A percentile compares a stretch with the other conserved stretches of the same genome.
Conservation (phyloP, 2,113 vertebrate genomes). For the Melierax canorus region DNA sequence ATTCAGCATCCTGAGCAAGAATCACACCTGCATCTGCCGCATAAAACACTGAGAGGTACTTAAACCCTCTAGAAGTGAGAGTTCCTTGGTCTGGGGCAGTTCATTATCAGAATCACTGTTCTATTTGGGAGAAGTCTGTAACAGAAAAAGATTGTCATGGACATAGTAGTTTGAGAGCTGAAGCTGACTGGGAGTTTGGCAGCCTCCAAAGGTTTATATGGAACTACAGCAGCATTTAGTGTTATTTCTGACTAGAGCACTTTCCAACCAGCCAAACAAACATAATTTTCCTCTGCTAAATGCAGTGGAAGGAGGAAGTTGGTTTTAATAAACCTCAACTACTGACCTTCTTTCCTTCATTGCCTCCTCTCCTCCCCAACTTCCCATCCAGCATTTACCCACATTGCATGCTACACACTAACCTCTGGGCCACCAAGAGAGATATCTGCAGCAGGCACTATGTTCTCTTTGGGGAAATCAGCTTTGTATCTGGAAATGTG, state of each 20-base stretch:
- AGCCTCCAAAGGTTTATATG: background rate
- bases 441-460: background rate
- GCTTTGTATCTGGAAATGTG: background rate
- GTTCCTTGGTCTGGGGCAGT: background rate
- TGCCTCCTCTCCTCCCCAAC: background rate
- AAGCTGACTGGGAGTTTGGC: background rate
- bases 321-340: background rate
- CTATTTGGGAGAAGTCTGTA: background rate
- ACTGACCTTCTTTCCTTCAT: background rate
- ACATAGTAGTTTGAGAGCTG: background rate
- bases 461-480: background rate
- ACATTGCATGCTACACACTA: too few species aligned
- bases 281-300: background rate
- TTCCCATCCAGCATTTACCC: background rate
- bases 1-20: background rate
- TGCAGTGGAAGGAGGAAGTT: background rate
- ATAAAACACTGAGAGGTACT: background rate
- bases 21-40: background rate
- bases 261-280: background rate
- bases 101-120: background rate
- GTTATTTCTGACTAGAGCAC: background rate
- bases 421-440: background rate
- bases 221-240: background rate
- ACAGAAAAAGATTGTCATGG: background rate
- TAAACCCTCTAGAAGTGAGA: background rate